Evolutionary conservation across 2,113 vertebrate species (phyloP), one percentile per base, ranked within the genome.

Genomic region (Oryzias javanicus): DNA sequence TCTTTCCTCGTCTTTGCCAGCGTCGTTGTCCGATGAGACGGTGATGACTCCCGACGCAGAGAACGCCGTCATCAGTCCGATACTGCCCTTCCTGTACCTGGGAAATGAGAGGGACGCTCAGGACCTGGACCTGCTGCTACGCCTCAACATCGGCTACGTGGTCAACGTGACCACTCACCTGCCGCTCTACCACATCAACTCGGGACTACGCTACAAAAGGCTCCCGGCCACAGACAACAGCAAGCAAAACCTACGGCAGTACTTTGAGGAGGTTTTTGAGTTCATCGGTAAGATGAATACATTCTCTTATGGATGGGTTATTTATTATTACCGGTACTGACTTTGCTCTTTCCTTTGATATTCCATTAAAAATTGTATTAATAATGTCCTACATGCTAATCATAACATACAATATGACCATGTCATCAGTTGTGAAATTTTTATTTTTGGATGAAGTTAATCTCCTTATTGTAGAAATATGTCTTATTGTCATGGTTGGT

Each of bases 191-290:
- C 93, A 94, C 47, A 77, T 89, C 59, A 87, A 83, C 56, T 87
- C 86, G 1, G 93, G 93, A 14, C 82, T 90, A 64, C 90, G 85
- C 68, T 94, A 94, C 84, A 94, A 94, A 78, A 72, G 93, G 51
- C 85, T 94, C 40, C 93, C 93, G 0, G 93, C 93, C 61, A 94
- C 93, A 0, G 93, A 94, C 75, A 94, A 91, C 88, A 92, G 90
- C 91, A 93, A 92, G 78, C 93, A 94, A 83, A 94, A 94, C 85
- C 91, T 94, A 48, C 91, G 91, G 25, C 93, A 94, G 63, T 94
- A 94, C 79, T 94, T 94, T 41, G 93, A 94, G 73, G 93, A 94
- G 83, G 93, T 92, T 46, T 94, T 93, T 69, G 93, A 94, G 73
- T 94, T 94, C 64, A 94, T 94, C 42, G 92, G 93, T 94, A 77